Evolutionary conservation across 2,888 invertebrate genomes (phyloP).

Genomic region (Coleophora deauratella): DNA sequence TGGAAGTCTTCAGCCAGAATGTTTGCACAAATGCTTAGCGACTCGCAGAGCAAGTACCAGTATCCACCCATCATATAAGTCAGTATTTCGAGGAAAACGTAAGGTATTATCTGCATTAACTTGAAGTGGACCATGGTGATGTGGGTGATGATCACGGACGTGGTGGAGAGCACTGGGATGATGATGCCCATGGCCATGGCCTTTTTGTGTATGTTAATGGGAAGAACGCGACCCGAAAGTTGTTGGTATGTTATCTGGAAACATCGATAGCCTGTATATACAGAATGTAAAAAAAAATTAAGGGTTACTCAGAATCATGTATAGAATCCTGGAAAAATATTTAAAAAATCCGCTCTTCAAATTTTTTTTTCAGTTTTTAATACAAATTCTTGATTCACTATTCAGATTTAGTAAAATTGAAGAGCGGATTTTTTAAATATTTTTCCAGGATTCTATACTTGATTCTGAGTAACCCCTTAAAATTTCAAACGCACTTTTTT

Average conservation of each 20-base stretch:
- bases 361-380: too few species aligned
- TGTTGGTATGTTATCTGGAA: slow-evolving; percentile 74
- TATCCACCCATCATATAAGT: slow-evolving; percentile 81
- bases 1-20: slow-evolving; percentile 81
- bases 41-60: slow-evolving; percentile 81
- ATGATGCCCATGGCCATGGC: slow-evolving; percentile 72
- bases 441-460: too few species aligned
- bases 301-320: neutral
- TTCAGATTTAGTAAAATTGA: too few species aligned
- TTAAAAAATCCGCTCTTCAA: too few species aligned
- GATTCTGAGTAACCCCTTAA: too few species aligned
- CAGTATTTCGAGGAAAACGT: slow-evolving; percentile 79
- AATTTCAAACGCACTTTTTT: too few species aligned
- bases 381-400: too few species aligned
- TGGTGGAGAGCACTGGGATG: slow-evolving; percentile 76
- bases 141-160: slow-evolving; percentile 79
- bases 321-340: too few species aligned
- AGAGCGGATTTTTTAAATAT: too few species aligned
- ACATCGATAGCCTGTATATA: neutral
- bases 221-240: slow-evolving; percentile 72
- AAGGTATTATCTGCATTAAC: slow-evolving; percentile 77
- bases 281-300: neutral
- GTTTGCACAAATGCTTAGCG: slow-evolving; percentile 77
- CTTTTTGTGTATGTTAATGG: slow-evolving; percentile 73
- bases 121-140: slow-evolving; percentile 81